Conservation (phyloP, 64 coral and sea anemone genomes). For the Porites lutea region DNA sequence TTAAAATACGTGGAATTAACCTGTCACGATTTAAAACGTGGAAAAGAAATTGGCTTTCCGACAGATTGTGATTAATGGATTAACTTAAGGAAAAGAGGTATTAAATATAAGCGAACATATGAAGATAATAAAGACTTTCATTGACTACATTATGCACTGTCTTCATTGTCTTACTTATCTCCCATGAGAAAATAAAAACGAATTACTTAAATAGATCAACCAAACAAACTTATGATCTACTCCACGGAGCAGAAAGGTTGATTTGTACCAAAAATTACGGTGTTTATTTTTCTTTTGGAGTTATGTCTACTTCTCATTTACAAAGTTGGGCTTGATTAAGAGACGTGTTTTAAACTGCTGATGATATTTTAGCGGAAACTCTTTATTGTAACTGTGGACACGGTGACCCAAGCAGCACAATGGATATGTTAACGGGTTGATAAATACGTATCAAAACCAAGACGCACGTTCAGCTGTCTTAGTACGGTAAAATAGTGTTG, state of each 20-base stretch:
- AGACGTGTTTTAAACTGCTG: no score
- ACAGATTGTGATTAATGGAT: background rate
- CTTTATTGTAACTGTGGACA: no score
- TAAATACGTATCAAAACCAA: no score
- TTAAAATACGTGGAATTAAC: background rate
- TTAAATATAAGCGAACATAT: background rate
- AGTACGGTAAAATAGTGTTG: background rate
- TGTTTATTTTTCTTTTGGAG: background rate
- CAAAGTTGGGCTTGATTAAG: no score
- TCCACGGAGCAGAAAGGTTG: background rate
- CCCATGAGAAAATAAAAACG: background rate
- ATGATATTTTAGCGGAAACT: no score
- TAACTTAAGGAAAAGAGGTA: background rate
- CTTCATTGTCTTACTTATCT: background rate
- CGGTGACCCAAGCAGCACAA: no score
- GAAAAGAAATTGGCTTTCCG: background rate
- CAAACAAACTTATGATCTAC: background rate
- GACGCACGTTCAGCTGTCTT: no score
- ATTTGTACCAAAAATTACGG: background rate
- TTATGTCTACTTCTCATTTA: no score
- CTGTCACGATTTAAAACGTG: background rate
- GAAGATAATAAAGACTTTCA: no score
- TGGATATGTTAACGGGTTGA: no score
- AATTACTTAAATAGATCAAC: background rate
- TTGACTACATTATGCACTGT: background rate